Evolutionary conservation across 2,888 invertebrate genomes (phyloP).

Genomic region (Euplagia quadripunctaria): DNA sequence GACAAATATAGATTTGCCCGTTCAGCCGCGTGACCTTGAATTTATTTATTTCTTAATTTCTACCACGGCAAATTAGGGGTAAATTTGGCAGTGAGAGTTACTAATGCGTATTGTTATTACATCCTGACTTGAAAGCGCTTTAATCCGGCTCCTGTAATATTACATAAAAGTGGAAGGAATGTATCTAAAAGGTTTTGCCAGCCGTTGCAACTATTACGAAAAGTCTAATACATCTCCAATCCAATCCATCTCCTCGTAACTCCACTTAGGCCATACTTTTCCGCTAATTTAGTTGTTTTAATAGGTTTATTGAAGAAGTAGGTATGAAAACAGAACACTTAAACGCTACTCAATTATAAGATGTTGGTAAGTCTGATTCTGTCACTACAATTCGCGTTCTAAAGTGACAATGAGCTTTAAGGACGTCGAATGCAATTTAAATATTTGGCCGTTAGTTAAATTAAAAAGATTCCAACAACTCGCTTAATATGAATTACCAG

Average conservation of each 20-base stretch:
- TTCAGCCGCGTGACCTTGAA: slow-evolving; percentile 8
- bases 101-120: background rate
- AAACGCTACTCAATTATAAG: background rate
- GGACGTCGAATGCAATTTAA: background rate
- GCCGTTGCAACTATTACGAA: background rate
- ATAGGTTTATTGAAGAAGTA: background rate
- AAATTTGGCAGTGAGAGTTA: background rate
- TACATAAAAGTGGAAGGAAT: background rate
- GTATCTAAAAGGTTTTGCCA: background rate
- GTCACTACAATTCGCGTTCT: background rate
- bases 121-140: background rate
- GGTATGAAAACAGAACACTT: background rate
- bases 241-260: no score
- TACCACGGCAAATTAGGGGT: background rate
- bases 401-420: background rate
- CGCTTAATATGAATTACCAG: no score
- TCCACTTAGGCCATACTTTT: background rate
- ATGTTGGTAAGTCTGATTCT: background rate
- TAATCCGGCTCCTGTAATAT: background rate
- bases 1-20: slow-evolving; percentile 33
- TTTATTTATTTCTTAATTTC: slow-evolving; percentile 10
- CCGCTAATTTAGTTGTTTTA: background rate
- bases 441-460: background rate
- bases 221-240: no score
- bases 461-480: background rate